A percentile compares a stretch with the other conserved stretches of the same genome.
These are phyloP conservation scores for Calliphora vicina DNA, from an alignment of 1,140 invertebrate species.

Conservation along the genomic window DNA sequence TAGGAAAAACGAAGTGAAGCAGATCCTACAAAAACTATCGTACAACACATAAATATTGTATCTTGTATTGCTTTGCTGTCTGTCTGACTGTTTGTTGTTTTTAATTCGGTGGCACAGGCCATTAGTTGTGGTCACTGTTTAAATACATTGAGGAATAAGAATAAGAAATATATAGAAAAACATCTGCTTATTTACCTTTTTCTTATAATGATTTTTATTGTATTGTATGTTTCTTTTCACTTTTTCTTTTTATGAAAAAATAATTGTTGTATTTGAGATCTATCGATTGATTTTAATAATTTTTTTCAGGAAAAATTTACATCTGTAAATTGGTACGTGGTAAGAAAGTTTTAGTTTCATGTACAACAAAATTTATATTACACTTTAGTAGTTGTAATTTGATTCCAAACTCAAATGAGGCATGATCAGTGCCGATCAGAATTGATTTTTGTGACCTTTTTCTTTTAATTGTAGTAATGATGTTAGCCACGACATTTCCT, in stretches of 20 bases:
- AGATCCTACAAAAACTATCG: neutral
- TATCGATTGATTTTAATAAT: neutral
- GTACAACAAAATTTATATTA: neutral
- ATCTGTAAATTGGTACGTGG: neutral
- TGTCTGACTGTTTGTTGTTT: neutral
- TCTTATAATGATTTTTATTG: neutral
- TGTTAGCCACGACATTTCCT: too few species aligned
- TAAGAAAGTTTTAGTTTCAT: neutral
- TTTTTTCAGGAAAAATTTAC: neutral
- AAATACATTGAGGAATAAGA: neutral
- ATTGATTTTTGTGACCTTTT: too few species aligned
- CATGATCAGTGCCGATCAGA: too few species aligned
- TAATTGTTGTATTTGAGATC: neutral
- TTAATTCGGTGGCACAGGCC: slow-evolving; percentile 15
- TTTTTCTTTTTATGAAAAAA: neutral
- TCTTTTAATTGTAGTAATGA: too few species aligned
- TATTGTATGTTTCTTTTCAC: neutral
- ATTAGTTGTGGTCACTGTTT: slow-evolving; percentile 22
- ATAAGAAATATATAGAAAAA: neutral
- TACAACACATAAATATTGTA: neutral
- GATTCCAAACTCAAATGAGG: too few species aligned
- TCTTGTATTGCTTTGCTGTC: neutral
- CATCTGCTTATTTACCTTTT: slow-evolving; percentile 12
- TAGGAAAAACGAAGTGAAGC: neutral
- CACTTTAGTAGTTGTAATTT: too few species aligned